Evolutionary conservation across 2,113 vertebrate species (phyloP).

Genomic region (Neodon shergylaensis): DNA sequence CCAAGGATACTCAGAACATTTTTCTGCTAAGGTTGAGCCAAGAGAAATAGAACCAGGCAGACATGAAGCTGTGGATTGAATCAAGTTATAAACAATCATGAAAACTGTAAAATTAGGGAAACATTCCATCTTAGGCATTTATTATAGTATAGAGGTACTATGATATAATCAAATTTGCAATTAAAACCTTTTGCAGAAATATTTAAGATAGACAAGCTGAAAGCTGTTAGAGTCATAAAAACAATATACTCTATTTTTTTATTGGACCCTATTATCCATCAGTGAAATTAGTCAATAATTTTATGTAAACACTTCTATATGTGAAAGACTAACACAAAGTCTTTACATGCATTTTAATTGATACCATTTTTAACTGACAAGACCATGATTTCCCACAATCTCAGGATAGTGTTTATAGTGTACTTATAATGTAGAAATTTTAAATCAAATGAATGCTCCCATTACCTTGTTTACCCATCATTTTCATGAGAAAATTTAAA

Average conservation of each 20-base stretch:
- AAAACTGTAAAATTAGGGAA: neutral
- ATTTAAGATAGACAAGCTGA: neutral
- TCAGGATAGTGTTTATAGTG: neutral
- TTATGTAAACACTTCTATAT: neutral
- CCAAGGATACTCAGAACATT: neutral
- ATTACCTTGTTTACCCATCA: neutral
- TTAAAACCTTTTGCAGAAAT: neutral
- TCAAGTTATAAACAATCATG: neutral
- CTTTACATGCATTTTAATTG: neutral
- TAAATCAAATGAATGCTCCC: neutral
- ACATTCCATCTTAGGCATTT: neutral
- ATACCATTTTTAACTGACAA: neutral
- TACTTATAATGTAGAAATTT: neutral
- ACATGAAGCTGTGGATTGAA: neutral
- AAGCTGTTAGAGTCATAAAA: neutral
- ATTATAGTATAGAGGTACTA: neutral
- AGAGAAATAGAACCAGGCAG: neutral
- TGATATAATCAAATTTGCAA: neutral
- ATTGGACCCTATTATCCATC: neutral
- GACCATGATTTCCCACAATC: neutral
- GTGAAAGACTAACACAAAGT: neutral
- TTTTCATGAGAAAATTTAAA: neutral
- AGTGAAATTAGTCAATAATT: neutral
- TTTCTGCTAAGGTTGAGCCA: neutral
- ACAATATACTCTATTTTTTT: neutral